These are phyloP conservation scores for Apis florea DNA, from an alignment of 1,140 invertebrate species.

Conservation along the genomic window DNA sequence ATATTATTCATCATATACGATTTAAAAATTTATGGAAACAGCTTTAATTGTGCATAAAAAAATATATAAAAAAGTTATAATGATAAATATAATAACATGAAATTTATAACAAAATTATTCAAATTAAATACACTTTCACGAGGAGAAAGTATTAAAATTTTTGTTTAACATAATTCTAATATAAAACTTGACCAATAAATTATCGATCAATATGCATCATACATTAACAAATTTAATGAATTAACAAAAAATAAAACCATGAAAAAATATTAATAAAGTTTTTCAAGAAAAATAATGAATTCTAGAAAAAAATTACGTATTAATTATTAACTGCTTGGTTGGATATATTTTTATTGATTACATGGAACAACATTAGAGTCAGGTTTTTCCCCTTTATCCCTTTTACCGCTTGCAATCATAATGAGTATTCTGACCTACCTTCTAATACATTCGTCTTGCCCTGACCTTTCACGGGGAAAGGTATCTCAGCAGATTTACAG, in stretches of 20 bases:
- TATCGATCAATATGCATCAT: neutral
- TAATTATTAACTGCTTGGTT: neutral
- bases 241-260: neutral
- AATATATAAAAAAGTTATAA: neutral
- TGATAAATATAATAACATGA: too few species aligned
- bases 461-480: conserved; percentile 64
- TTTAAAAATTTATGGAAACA: neutral
- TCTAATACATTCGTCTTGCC: conserved; percentile 50
- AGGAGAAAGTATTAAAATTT: neutral
- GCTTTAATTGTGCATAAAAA: too few species aligned
- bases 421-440: conserved; percentile 53
- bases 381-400: conserved; percentile 1
- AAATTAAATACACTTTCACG: neutral
- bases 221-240: too few species aligned
- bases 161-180: neutral
- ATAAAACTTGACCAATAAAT: neutral
- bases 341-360: neutral
- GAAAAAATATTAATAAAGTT: neutral
- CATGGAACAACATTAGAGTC: conserved; percentile 10
- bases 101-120: neutral
- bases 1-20: neutral
- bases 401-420: conserved; percentile 36
- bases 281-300: neutral
- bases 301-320: neutral
- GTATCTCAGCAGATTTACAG: conserved; percentile 49